Base-by-base conservation (phyloP, 1,140 invertebrate species). In the Drosophila bipectinata region DNA sequence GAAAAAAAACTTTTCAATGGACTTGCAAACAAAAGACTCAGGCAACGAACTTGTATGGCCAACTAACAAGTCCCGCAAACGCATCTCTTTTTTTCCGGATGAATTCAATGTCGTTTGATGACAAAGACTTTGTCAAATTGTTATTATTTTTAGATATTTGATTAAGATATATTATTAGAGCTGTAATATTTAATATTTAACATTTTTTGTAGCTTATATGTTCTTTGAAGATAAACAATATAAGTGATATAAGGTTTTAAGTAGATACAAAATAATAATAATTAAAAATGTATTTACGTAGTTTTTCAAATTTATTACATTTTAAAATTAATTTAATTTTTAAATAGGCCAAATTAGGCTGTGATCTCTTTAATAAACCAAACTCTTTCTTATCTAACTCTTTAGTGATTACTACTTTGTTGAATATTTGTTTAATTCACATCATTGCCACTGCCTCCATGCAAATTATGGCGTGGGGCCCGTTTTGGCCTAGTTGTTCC, bases 1-100 rank as follows among this genome's bases (percentile, higher is more conserved):
- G 0, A 37, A 12, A 37, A 37, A 37, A n/a, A n/a, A 37, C 34
- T 12, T 37, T 37, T 37, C 45, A 66, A 51, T 63, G 32, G 37
- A 53, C 30, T 26, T 10, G 4, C 4, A 58, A 72, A 80, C 71
- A 62, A 78, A 80, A 88, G 82, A 87, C 66, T 79, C 51, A 51
- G 72, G 67, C 75, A 68, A 79, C 82, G 79, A 87, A 87, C 83
- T 83, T 44, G 79, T 63, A 88, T 73, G 28, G 32, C 47, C 41
- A 44, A 47, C 52, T 28, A 24, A 34, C 12, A 7, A 34, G 41
- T 26, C 55, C 24, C 32, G 34, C 3, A 18, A 41, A 3, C 49
- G 14, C 49, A 55, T 28, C 62, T 26, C 30, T 52, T 15, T 44
- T 18, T 37, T 15, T 7, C 15, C 26, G 21, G 63, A 63, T 66